Evolutionary conservation across 2,113 vertebrate genomes (phyloP).

Genomic region (Oenanthe oenanthe): DNA sequence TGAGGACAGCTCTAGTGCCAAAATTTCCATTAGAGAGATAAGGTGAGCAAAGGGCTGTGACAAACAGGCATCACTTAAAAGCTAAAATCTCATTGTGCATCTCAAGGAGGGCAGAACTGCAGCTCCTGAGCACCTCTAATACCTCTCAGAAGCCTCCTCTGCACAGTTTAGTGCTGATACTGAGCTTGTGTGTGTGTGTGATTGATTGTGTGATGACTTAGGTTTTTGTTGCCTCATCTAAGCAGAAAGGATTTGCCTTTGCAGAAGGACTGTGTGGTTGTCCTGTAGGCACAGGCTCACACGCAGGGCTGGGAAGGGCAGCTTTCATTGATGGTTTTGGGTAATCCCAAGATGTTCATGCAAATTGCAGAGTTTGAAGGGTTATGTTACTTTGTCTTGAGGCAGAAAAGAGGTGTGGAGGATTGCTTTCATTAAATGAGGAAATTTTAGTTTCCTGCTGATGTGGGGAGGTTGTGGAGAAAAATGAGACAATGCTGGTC

Average conservation of each 20-base stretch:
- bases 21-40: neutral
- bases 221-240: neutral
- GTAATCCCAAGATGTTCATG: neutral
- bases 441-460: neutral
- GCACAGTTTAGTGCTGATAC: conserved; percentile 20
- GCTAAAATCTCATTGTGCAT: neutral
- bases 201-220: neutral
- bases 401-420: neutral
- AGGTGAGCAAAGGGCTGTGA: neutral
- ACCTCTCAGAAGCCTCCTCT: neutral
- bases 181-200: neutral
- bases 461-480: neutral
- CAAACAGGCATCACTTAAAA: neutral
- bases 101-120: neutral
- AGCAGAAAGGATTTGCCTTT: neutral
- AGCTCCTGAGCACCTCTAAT: neutral
- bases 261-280: conserved; percentile 17
- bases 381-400: neutral
- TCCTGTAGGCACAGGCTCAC: neutral
- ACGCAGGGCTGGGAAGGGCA: neutral
- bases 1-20: neutral
- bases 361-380: neutral
- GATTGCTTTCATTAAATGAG: neutral
- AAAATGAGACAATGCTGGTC: neutral
- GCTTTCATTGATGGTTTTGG: neutral